Base-by-base conservation (phyloP, 2,888 invertebrate species). In the Drosophila testacea region DNA sequence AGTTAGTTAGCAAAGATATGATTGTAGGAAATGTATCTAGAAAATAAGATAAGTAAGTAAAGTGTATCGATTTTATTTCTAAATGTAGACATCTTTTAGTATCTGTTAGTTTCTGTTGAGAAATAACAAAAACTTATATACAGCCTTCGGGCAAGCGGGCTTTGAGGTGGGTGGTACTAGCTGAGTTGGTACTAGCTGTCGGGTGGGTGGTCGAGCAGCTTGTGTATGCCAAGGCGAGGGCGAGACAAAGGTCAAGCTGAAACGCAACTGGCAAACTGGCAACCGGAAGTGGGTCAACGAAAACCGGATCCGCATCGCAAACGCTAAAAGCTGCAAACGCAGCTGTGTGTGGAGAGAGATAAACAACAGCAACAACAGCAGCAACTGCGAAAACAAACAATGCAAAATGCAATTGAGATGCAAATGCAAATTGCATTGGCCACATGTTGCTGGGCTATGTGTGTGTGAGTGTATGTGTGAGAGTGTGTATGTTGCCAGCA, bases 231-330 rank as follows among this genome's bases (percentile, higher is more conserved):
- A 59, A 72, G 77, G 77, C 65, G 69, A 76, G 75, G 81, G 77
- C 73, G 69, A 73, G 69, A 67, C 83, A 88, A 89, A 83, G 87
- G 87, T 87, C 84, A 89, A 71, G 68, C 73, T 52, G 56, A 67
- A 73, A 79, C 79, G 71, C 75, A 67, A 75, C 82, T 59, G 66
- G 59, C 60, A 64, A 73, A 75, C 73, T 72, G 73, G 66, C 82
- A 80, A 88, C 90, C 90, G 90, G 90, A 90, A 90, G 90, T 90
- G 84, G 90, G 90, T 90, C 90, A 91, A 89, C 82, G 79, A 89
- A 87, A 90, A 90, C 91, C 90, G 90, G 90, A 90, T 91, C 87
- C 81, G 66, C 72, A 80, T 34, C 41, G 69, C 60, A 61, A 80
- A 41, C 66, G 56, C 62, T 68, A 70, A 65, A 68, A 69, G 22